Evolutionary conservation across 2,113 vertebrate genomes (phyloP).

Genomic region (Trochalopteron elliotii): DNA sequence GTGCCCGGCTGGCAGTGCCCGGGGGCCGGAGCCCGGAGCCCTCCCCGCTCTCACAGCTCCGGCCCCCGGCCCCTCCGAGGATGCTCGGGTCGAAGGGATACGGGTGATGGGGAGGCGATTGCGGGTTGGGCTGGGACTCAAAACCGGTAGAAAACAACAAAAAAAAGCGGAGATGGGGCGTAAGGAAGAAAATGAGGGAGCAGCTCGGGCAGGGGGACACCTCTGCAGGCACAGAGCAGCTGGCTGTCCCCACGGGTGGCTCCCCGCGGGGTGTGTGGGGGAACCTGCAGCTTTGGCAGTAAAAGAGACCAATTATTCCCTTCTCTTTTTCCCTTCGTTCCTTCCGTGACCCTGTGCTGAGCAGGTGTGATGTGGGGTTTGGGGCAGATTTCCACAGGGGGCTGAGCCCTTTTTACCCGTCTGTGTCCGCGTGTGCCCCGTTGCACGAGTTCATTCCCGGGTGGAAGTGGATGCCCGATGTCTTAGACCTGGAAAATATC

Average conservation of each 20-base stretch:
- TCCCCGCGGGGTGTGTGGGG: rapidly evolving
- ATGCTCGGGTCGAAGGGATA: neutral
- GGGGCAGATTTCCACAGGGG: rapidly evolving
- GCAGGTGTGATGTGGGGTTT: rapidly evolving
- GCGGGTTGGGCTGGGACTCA: neutral
- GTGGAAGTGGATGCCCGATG: neutral
- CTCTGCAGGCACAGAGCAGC: neutral
- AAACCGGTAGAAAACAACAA: neutral
- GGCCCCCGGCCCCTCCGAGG: neutral
- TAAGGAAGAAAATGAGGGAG: neutral
- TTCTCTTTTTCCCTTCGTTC: neutral
- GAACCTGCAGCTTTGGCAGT: neutral
- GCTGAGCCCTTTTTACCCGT: neutral
- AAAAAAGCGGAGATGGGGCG: rapidly evolving
- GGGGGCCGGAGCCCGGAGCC: no score
- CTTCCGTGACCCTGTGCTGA: neutral
- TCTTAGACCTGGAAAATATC: rapidly evolving
- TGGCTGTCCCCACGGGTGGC: neutral
- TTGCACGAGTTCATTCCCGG: rapidly evolving
- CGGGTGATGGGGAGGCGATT: neutral
- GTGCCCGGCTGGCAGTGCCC: neutral
- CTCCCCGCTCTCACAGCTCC: rapidly evolving
- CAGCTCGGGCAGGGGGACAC: neutral
- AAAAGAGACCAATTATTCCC: neutral
- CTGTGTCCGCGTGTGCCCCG: neutral